Conservation (phyloP, 2,888 invertebrate genomes). For the Rhingia campestris region DNA sequence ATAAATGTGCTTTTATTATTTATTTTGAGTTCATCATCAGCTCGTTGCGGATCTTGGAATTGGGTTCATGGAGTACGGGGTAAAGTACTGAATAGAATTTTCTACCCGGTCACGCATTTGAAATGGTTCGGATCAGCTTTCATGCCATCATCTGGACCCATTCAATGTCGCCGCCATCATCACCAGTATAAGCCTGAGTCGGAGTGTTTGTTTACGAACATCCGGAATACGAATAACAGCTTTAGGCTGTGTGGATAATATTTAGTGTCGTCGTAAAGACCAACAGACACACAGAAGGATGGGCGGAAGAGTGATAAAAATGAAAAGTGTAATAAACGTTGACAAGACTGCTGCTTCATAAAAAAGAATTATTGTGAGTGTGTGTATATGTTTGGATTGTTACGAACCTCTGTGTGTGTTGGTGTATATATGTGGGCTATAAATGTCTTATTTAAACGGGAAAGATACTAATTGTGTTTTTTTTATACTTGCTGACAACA, state of each 20-base stretch:
- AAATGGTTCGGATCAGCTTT: background rate
- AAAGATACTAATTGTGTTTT: background rate
- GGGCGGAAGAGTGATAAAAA: constrained; percentile 43
- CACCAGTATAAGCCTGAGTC: background rate
- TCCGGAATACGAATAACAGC: background rate
- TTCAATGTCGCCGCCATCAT: background rate
- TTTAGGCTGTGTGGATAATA: constrained; percentile 35
- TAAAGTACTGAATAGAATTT: background rate
- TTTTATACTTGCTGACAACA: no score
- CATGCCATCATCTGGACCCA: constrained; percentile 7
- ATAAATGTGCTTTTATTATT: constrained; percentile 37
- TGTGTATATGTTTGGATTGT: background rate
- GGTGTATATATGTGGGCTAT: background rate
- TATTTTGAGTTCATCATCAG: constrained; percentile 39
- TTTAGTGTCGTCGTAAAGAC: constrained; percentile 45
- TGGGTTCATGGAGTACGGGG: no score
- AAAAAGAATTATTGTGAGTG: background rate
- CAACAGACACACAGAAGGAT: constrained; percentile 14
- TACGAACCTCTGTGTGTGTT: background rate
- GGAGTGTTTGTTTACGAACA: constrained; percentile 4
- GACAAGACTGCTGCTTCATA: constrained; percentile 37
- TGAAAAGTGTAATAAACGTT: constrained; percentile 50
- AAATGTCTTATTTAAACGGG: constrained; percentile 23
- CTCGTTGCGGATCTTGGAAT: background rate
- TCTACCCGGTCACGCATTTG: constrained; percentile 34